Conservation (phyloP, 2,888 invertebrate species). For the Thereva nobilitata region DNA sequence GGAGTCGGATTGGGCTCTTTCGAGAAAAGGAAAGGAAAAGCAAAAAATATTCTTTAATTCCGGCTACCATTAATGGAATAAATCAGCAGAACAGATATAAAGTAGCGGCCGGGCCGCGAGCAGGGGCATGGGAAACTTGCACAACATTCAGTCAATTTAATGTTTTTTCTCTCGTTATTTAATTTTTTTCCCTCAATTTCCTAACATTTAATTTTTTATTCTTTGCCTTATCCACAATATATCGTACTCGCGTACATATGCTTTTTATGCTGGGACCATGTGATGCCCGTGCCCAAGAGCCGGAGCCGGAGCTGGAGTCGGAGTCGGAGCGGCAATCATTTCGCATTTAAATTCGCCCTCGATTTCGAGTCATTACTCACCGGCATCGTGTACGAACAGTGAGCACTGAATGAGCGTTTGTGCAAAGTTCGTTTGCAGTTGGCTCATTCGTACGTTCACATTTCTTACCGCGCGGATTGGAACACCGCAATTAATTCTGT, state of each 20-base stretch:
- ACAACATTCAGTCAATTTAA: conserved; percentile 21
- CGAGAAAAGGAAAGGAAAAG: conserved; percentile 7
- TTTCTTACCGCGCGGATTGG: conserved; percentile 16
- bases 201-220: conserved; percentile 31
- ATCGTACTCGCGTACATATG: conserved; percentile 11
- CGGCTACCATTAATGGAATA: conserved; percentile 34
- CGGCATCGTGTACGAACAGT: neutral
- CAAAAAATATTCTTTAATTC: conserved; percentile 17
- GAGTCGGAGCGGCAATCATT: conserved; percentile 26
- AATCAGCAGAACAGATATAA: conserved; percentile 30
- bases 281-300: neutral
- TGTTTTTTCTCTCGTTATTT: conserved; percentile 6
- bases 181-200: conserved; percentile 4
- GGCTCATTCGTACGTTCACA: conserved; percentile 31
- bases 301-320: conserved; percentile 10
- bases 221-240: conserved; percentile 26
- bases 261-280: neutral
- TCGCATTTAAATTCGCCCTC: conserved; percentile 39
- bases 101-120: neutral
- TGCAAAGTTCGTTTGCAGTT: conserved; percentile 12
- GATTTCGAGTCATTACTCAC: conserved; percentile 38
- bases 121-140: conserved; percentile 3
- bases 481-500: conserved; percentile 37
- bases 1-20: neutral
- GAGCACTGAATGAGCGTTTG: too few relatives aligned